Evolutionary conservation across 2,888 invertebrate genomes (phyloP), one percentile per base, ranked within the genome.

Genomic region (Rhopalosiphum nymphaeae): DNA sequence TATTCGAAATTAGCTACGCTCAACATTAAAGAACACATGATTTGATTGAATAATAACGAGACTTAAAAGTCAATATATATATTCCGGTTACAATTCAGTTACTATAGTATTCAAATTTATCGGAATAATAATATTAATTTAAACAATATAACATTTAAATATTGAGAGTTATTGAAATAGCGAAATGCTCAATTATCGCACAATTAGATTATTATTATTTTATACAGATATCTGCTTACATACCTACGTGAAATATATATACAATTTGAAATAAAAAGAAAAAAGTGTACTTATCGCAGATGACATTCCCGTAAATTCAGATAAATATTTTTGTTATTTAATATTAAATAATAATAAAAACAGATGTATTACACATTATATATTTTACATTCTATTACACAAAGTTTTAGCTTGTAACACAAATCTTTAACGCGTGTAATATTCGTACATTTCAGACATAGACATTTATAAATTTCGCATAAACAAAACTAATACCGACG

Each of bases 1-100:
- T 67, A 92, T 92, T 49, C 61, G 9, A 86, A 92, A 92, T 87
- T 92, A 87, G 49, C 49, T 42, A 49, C n/a, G 92, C 26, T 87
- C 10, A 2, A n/a, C 85, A 56, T 85, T 91, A 91, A 57, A 91
- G 91, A 91, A 91, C 44, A 86, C 86, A 84, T 29, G 61, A 86
- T 87, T 87, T 42, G 49, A 92, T 92, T 56, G 61, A 87, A 92
- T 87, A 88, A 49, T 85, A 87, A 49, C 36, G 87, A 92, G 46
- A 87, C 7, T 21, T 87, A 87, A 92, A 61, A 92, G 49, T 42
- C 61, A 10, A 89, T 42, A 44, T 61, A 89, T 29, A n/a, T 46
- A 67, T 67, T 49, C 25, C 44, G 5, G n/a, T 61, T 7, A 46
- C 86, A 91, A 46, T 86, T 57, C 46, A 44, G 36, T 91, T 91